Conservation (phyloP, 2,888 invertebrate species). For the Lapara coniferarum region DNA sequence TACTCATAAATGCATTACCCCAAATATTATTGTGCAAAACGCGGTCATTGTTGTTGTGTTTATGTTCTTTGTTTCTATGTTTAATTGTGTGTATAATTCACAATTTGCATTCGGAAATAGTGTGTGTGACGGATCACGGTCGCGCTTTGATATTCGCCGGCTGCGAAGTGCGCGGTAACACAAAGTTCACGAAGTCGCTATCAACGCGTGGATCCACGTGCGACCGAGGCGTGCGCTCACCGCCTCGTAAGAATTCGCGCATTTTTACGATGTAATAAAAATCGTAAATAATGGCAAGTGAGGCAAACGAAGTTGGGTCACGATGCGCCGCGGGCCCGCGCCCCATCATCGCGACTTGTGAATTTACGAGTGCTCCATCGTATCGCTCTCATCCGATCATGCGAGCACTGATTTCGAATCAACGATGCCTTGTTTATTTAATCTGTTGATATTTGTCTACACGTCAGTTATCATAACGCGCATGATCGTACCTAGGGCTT, state of each 20-base stretch:
- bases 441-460: slow-evolving; percentile 24
- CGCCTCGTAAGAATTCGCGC: slow-evolving; percentile 70
- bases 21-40: slow-evolving; percentile 51
- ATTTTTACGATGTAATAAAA: slow-evolving; percentile 80
- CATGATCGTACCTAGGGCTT: neutral
- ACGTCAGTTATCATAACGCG: slow-evolving; percentile 18
- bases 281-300: slow-evolving; percentile 77
- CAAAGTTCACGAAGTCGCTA: slow-evolving; percentile 67
- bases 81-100: slow-evolving; percentile 35
- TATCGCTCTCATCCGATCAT: slow-evolving; percentile 59
- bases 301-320: slow-evolving; percentile 73
- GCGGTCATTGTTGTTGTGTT: slow-evolving; percentile 34
- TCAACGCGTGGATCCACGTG: slow-evolving; percentile 78
- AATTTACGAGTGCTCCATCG: slow-evolving; percentile 70
- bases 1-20: slow-evolving; percentile 51
- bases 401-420: slow-evolving; percentile 56
- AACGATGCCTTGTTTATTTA: slow-evolving; percentile 43
- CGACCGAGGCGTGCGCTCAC: slow-evolving; percentile 66
- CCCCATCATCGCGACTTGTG: slow-evolving; percentile 73
- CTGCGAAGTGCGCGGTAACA: slow-evolving; percentile 47
- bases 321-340: slow-evolving; percentile 71
- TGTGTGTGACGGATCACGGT: slow-evolving; percentile 17
- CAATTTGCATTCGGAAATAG: slow-evolving; percentile 39
- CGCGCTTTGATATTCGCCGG: slow-evolving; percentile 37
- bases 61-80: slow-evolving; percentile 26